Percentiles rank a stretch among this genome's conserved stretches.
Conservation (phyloP, 2,888 invertebrate genomes). For the Scaeva pyrastri region DNA sequence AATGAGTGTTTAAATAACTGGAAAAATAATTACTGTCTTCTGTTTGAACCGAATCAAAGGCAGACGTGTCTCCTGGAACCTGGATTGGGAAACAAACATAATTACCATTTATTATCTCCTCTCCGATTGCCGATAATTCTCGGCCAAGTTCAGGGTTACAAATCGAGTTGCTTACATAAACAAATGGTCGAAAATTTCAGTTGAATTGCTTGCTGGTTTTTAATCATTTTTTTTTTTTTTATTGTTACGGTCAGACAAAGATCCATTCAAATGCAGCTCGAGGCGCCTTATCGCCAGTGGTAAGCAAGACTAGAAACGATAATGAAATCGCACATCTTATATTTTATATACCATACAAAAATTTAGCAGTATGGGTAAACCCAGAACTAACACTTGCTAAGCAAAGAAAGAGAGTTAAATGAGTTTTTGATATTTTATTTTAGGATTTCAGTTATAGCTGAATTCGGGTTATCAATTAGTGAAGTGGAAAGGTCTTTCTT, state of each 20-base stretch:
- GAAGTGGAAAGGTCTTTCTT: constrained; percentile 34
- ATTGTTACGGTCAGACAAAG: constrained; percentile 56
- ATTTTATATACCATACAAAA: no score
- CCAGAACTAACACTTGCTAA: constrained; percentile 8
- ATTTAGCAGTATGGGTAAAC: not conserved
- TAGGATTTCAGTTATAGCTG: constrained; percentile 24
- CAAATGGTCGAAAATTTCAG: constrained; percentile 6
- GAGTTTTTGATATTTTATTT: constrained; percentile 21
- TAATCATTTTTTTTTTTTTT: constrained; percentile 33
- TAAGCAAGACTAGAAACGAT: constrained; percentile 35
- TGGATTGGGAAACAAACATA: constrained; percentile 15
- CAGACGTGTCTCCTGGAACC: not conserved
- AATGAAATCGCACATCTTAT: constrained; percentile 32
- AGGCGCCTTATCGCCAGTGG: constrained; percentile 52
- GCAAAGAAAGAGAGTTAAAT: constrained; percentile 23
- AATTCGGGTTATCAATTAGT: constrained; percentile 56
- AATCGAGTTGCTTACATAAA: constrained; percentile 5
- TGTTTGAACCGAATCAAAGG: not conserved
- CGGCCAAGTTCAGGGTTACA: constrained; percentile 67
- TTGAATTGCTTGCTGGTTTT: constrained; percentile 39
- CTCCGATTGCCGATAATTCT: constrained; percentile 42
- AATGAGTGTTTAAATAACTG: not conserved
- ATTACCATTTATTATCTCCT: constrained; percentile 20
- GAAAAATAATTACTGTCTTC: not conserved
- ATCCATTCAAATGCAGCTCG: constrained; percentile 24